Evolutionary conservation across 2,888 invertebrate genomes (phyloP), one percentile per base, ranked within the genome.

Genomic region (Ashinkailepas kermadecensis): DNA sequence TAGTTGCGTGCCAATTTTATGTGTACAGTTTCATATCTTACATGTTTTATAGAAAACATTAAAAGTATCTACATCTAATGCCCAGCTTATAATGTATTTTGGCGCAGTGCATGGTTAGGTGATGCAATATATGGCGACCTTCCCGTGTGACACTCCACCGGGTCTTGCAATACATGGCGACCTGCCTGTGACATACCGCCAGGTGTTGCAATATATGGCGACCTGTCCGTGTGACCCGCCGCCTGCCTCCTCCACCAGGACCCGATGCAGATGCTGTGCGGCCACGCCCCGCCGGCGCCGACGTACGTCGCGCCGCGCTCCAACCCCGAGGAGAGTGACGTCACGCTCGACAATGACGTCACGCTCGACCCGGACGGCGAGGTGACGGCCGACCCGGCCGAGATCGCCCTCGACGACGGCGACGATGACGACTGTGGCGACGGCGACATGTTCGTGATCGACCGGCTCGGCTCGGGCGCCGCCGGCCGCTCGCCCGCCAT

Each of bases 401-500:
- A 81, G 25, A 74, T 74, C 74, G 11, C 56, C 21, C 54, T 74
- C 18, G 74, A 74, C 54, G 70, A 70, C 25, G 70, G 39, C 39
- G 70, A 70, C 23, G 39, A 39, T 13, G 74, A 74, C 54, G 74
- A 56, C 11, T 18, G 56, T 15, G 70, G 0, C 70, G 74, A 21
- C 82, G 85, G 7, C 70, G 82, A 57, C 11, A 7, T 82, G 59
- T 79, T 78, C 54, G 81, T 80, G 23, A 80, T 81, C 58, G 80
- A 81, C 79, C 25, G 78, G 64, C 57, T 54, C 56, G 79, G 79
- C 9, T 23, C 58, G 58, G n/a, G 13, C 23, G 23, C 79, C 74
- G 74, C 21, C 8, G 15, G 13, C 12, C 56, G 54, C 21, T 23
- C 23, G 8, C 23, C 23, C 23, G 15, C 23, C n/a, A n/a, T 9